Base-by-base conservation (phyloP, 2,113 vertebrate genomes). In the Candoia aspera region DNA sequence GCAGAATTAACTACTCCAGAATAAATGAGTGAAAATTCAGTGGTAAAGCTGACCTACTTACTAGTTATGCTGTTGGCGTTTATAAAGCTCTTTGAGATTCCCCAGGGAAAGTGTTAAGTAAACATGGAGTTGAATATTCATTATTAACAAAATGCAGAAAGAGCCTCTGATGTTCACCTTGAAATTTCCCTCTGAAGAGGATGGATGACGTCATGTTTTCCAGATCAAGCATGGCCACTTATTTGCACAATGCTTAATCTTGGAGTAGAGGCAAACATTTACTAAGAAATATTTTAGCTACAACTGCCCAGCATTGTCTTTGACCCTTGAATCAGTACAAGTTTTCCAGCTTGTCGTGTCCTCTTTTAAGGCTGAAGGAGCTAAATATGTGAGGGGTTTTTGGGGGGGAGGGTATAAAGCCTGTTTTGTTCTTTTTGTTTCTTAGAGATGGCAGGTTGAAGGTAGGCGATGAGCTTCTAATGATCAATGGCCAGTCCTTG, bases 401-500 rank as follows among this genome's bases (percentile, higher is more conserved):
- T 19, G 3, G 0, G 2, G 33, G 42, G 37, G 42, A 42, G 42
- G 73, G 17, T 46, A 57, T 57, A 33, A 0, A 85, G 0, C 92
- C 95, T 93, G 91, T 84, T 91, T 90, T 0, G 0, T 59, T 86
- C 53, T 92, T 2, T 94, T 95, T 96, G 1, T 97, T 96, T 96
- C 88, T 24, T 96, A 99, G 99, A 97, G 99, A 99, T 0, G 98
- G 99, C 62, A 98, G 99, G 94, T 97, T 99, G 95, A 98, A 97
- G 58, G 97, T 97, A 0, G 99, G 99, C 0, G 98, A 99, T 0
- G 99, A 99, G 97, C 97, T 99, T 90, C 97, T 99, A 95, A 99
- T 99, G 97, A 98, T 99, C 95, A 99, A 99, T 33, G 98, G 99
- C 88, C 98, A 98, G 96, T 99, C 99, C 0, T 96, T 99, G 96